phyloP scores from a whole-genome alignment of 2,797 vertebrate genomes.

The Carduelis carduelis region DNA sequence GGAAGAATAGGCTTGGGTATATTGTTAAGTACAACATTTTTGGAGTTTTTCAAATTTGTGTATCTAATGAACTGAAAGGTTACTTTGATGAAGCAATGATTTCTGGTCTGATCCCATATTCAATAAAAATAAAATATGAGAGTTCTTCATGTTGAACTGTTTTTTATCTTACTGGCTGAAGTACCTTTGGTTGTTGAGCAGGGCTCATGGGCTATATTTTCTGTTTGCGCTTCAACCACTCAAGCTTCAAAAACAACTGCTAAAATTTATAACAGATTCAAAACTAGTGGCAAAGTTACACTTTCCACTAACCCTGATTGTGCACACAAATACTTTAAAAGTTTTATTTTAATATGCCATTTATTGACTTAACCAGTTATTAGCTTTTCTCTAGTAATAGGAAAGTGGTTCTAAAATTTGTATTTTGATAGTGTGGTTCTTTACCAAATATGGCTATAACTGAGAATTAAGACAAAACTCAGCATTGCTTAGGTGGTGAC shows the following conservation, averaged over 20 bases:
- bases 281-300: neutral
- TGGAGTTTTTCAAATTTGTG: neutral
- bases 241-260: neutral
- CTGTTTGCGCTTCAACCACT: neutral
- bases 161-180: neutral
- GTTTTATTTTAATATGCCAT: neutral
- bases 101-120: neutral
- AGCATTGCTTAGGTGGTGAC: neutral
- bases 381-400: neutral
- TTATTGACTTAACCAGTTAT: neutral
- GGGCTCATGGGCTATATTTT: neutral
- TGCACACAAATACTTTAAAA: neutral
- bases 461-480: slow-evolving; percentile 7
- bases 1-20: neutral
- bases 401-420: neutral
- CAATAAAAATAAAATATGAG: neutral
- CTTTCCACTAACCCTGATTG: neutral
- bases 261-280: neutral
- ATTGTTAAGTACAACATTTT: neutral
- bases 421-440: neutral
- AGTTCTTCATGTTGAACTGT: neutral
- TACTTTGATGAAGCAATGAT: neutral
- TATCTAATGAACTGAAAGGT: neutral
- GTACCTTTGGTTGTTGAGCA: neutral
- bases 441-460: neutral